phyloP scores from a whole-genome alignment of 2,888 invertebrate genomes.

The Eristalinus sepulchralis region DNA sequence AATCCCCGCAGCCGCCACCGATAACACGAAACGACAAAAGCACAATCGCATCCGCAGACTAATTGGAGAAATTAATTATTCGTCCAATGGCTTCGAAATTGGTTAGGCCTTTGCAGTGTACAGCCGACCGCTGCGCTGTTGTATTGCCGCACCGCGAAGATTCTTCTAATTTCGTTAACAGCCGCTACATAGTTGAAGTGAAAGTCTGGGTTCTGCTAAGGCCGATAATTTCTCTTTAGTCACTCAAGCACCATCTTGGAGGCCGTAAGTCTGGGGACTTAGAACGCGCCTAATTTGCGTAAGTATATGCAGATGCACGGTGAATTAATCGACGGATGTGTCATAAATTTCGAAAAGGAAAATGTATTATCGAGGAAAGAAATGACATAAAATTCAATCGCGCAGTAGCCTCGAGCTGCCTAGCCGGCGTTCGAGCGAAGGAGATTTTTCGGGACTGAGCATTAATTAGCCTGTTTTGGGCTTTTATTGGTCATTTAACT shows the following conservation, averaged over 20 bases:
- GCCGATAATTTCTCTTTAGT: constrained; percentile 39
- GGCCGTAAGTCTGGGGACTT: background rate
- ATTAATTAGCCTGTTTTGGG: constrained; percentile 6
- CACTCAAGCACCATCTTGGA: background rate
- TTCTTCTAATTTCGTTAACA: background rate
- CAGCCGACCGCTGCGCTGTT: no score
- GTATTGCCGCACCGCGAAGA: background rate
- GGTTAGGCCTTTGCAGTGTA: background rate
- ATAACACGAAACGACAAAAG: constrained; percentile 13
- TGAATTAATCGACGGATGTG: constrained; percentile 18
- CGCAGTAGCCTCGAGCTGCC: background rate
- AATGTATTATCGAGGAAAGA: background rate
- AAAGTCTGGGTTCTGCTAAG: constrained; percentile 25
- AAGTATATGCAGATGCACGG: background rate
- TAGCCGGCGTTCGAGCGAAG: background rate
- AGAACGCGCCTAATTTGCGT: constrained; percentile 17
- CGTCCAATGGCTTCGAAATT: background rate
- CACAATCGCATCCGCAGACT: background rate
- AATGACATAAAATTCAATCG: background rate
- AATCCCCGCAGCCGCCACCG: background rate
- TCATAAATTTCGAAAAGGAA: constrained; percentile 19
- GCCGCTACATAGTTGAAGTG: constrained; percentile 38
- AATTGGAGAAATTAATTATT: constrained; percentile 31
- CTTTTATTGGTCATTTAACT: constrained; percentile 23
- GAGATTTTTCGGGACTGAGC: background rate